Conservation (phyloP, 64 coral and sea anemone genomes). For the Montipora efflorescens region DNA sequence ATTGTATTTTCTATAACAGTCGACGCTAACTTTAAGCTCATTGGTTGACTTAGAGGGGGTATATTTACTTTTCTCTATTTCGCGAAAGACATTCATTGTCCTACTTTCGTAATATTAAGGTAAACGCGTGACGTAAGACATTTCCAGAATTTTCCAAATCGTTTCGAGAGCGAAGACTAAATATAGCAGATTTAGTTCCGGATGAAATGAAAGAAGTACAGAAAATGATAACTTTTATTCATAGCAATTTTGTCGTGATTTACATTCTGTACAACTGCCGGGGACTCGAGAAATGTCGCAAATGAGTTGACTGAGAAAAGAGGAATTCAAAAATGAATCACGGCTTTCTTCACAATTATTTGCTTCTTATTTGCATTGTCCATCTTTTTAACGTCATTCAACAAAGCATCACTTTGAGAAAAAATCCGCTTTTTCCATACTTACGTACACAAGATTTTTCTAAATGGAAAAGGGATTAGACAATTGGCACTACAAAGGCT, state of each 20-base stretch:
- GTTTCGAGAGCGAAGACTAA: conserved; percentile 13
- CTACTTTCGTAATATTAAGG: not conserved
- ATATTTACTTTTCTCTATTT: conserved; percentile 7
- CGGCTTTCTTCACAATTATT: not conserved
- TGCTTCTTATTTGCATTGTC: not conserved
- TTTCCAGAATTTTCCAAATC: conserved; percentile 2
- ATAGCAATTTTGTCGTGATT: not conserved
- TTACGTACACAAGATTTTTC: conserved; percentile 32
- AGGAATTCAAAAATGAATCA: not conserved
- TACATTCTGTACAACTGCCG: not conserved
- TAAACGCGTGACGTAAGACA: not conserved
- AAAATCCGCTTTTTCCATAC: not conserved
- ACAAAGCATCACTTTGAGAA: not conserved
- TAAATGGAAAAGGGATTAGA: not conserved
- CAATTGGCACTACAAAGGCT: not conserved
- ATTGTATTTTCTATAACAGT: conserved; percentile 47
- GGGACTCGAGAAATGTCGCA: not conserved
- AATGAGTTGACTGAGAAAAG: not conserved
- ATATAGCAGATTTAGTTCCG: not conserved
- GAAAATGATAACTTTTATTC: not conserved
- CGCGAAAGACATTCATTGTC: not conserved
- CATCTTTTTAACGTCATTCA: not conserved
- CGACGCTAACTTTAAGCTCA: conserved; percentile 29
- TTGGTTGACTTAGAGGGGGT: not conserved
- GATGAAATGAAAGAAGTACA: not conserved